A percentile compares a stretch with the other conserved stretches of the same genome.
Evolutionary conservation across 2,888 invertebrate genomes (phyloP).

Genomic region (Metellina segmentata): DNA sequence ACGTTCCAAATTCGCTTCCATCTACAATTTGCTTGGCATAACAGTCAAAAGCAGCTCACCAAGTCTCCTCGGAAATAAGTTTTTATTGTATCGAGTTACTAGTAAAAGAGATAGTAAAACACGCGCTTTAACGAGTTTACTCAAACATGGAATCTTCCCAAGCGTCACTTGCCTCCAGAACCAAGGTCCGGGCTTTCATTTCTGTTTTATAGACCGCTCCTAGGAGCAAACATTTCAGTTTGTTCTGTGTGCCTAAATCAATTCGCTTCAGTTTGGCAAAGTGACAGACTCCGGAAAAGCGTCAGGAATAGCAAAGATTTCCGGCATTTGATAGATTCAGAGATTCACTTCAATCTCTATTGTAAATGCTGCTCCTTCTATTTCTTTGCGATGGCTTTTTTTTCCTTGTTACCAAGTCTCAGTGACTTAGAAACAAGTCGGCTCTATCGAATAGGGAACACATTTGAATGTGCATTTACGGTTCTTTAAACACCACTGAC

Average conservation of each 20-base stretch:
- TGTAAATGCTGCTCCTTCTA: background rate
- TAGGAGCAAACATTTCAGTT: background rate
- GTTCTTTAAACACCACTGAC: background rate
- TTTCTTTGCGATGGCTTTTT: background rate
- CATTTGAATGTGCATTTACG: background rate
- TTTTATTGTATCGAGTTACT: background rate
- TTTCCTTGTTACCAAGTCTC: background rate
- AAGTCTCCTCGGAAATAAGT: background rate
- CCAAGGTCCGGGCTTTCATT: background rate
- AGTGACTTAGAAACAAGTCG: too few species aligned
- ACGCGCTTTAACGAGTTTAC: background rate
- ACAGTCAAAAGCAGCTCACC: background rate
- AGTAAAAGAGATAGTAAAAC: background rate
- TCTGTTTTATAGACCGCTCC: slow-evolving; percentile 6
- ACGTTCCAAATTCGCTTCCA: background rate
- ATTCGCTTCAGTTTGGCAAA: slow-evolving; percentile 38
- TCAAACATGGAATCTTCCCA: slow-evolving; percentile 18
- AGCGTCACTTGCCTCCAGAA: background rate
- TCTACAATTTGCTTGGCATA: too few species aligned
- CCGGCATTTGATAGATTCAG: slow-evolving; percentile 46
- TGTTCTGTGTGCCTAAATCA: slow-evolving; percentile 28
- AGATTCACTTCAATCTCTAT: background rate
- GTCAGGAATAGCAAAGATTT: slow-evolving; percentile 40
- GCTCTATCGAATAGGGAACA: background rate
- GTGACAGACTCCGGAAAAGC: slow-evolving; percentile 45